Conservation (phyloP, 2,888 invertebrate genomes). For the Sphecodes monilicornis region DNA sequence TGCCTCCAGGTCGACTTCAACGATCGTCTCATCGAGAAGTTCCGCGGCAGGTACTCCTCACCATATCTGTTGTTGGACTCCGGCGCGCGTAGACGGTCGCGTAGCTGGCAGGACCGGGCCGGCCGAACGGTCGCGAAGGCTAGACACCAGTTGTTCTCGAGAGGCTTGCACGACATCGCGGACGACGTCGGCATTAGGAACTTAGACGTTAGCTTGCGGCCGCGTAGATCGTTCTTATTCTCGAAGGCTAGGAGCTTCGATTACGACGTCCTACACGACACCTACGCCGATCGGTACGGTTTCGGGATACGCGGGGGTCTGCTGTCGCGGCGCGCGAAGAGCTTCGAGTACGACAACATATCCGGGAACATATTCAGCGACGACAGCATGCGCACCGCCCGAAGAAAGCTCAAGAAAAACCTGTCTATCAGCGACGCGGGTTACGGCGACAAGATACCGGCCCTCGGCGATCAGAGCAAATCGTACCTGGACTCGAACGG, state of each 20-base stretch:
- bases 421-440: slow-evolving; percentile 80
- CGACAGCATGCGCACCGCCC: slow-evolving; percentile 82
- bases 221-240: slow-evolving; percentile 73
- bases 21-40: slow-evolving; percentile 78
- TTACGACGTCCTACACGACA: slow-evolving; percentile 75
- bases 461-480: slow-evolving; percentile 81
- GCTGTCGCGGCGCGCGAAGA: slow-evolving; percentile 76
- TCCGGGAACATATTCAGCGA: slow-evolving; percentile 83
- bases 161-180: slow-evolving; percentile 46
- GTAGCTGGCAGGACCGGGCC: slow-evolving; percentile 75
- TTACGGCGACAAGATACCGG: slow-evolving; percentile 82
- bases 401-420: slow-evolving; percentile 81
- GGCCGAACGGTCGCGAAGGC: slow-evolving; percentile 46
- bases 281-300: slow-evolving; percentile 65
- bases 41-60: slow-evolving; percentile 71
- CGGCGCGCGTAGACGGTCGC: slow-evolving; percentile 65
- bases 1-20: slow-evolving; percentile 79
- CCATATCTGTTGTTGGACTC: slow-evolving; percentile 59
- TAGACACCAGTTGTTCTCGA: slow-evolving; percentile 57
- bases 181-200: slow-evolving; percentile 67
- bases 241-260: slow-evolving; percentile 82
- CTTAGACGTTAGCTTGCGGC: slow-evolving; percentile 69
- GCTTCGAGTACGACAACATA: slow-evolving; percentile 82
- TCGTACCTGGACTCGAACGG: slow-evolving; percentile 82
- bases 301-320: slow-evolving; percentile 57